Base-by-base conservation (phyloP, 2,888 invertebrate species). In the Meiosimyza decipiens region DNA sequence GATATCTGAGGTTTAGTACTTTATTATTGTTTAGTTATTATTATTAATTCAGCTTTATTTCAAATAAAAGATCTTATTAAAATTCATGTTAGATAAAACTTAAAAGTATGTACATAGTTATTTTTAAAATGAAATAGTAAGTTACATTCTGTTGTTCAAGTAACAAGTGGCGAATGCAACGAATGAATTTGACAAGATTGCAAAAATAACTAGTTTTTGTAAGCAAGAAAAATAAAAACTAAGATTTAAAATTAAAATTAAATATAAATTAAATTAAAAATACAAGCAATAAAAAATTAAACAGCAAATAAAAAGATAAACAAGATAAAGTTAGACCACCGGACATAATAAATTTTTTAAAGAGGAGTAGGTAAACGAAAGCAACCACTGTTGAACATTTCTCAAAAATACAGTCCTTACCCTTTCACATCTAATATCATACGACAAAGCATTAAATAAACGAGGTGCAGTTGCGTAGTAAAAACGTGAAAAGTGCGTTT, bases 51-150 rank as follows among this genome's bases (percentile, higher is more conserved):
- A 22, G 22, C 22, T 22, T 22, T 22, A 22, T 22, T 22, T 22
- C 22, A 22, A 22, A 22, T 22, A 22, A 22, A 22, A 22, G 22
- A 22, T 22, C 22, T 22, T 22, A 22, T 52, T 52, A 52, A 5
- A 15, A 52, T 52, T n/a, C 15, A 16, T 13, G 52, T n/a, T 52
- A 52, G 7, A 15, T 52, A 52, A 9, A n/a, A 52, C 9, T 52
- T 52, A 52, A 16, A 52, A 52, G 2, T 52, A 52, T 16, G 9
- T 52, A 52, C 16, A 15, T 52, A 52, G 15, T n/a, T 52, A 16
- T 9, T 52, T 52, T 52, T n/a, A 52, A 52, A n/a, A n/a, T 52
- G 52, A 52, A 52, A 52, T 52, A 52, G n/a, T n/a, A n/a, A n/a
- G n/a, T n/a, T n/a, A n/a, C n/a, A n/a, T n/a, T n/a, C n/a, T n/a